Evolutionary conservation across 2,888 invertebrate genomes (phyloP), one percentile per base, ranked within the genome.

Genomic region (Chironomus tentans): DNA sequence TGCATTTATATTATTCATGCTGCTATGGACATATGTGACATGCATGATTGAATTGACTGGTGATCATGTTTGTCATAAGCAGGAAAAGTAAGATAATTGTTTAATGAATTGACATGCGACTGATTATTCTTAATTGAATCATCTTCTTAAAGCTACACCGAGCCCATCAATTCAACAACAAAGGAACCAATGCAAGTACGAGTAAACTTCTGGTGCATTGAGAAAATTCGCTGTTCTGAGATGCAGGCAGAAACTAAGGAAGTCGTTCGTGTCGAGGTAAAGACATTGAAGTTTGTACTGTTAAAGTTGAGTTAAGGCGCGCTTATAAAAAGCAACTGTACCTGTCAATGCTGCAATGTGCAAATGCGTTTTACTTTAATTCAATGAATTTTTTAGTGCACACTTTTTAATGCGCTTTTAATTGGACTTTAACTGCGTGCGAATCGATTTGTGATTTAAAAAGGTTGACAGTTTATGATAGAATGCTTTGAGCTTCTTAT

Each of bases 201-300:
- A 5, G 68, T 68, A 48, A 74, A 74, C 28, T 68, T 68, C 18
- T 74, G 74, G 74, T 74, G 74, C 24, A 4, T 74, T 3, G 74
- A 74, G 21, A 68, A 65, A 74, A 68, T 74, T 48, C 65, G 74
- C 21, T 74, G 74, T 15, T 47, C 24, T 47, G 68, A 74, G 24
- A 15, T 68, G 13, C 18, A 68, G 22, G 13, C 48, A 24, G 68
- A 74, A 6, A 22, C 48, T 13, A 65, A 74, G 68, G 74, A 74
- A 65, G 62, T 74, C 22, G 68, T 74, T 47, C 46, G 24, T 13
- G 18, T n/a, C 48, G 65, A 74, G 74, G 74, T 74, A 18, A 73
- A 71, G 13, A 12, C 21, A 70, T 70, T 48, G 70, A 70, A 48
- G 22, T 18, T 47, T 38, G 38, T 38, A n/a, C 48, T 47, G 56